phyloP scores from a whole-genome alignment of 1,140 invertebrate genomes.

The Episyrphus balteatus region DNA sequence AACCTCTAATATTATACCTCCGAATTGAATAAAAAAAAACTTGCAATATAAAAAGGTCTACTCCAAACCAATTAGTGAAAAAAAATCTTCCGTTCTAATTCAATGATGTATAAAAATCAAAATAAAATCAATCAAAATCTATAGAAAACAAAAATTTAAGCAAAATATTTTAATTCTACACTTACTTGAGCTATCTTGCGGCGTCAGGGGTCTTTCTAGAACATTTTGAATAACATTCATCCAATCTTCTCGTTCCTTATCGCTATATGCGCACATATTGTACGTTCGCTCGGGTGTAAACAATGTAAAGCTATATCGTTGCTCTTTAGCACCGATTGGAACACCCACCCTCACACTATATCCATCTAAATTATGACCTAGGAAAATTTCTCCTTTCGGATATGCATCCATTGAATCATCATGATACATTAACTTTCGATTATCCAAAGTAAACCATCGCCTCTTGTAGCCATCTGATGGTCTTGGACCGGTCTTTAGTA shows the following conservation, averaged over 20 bases:
- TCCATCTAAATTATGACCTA: constrained; percentile 65
- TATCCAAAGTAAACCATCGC: constrained; percentile 81
- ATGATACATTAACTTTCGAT: constrained; percentile 83
- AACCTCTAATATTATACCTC: too few relatives aligned
- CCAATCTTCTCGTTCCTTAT: constrained; percentile 70
- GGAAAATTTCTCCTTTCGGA: constrained; percentile 83
- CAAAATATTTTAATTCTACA: neutral
- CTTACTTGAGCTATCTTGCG: constrained; percentile 69
- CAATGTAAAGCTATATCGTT: constrained; percentile 74
- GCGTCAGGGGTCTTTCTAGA: constrained; percentile 62
- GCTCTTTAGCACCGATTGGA: constrained; percentile 58
- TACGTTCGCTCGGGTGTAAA: constrained; percentile 72
- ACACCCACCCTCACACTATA: constrained; percentile 54
- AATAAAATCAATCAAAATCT: neutral
- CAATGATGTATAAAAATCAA: too few relatives aligned
- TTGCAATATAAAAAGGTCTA: too few relatives aligned
- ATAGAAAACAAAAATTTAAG: neutral
- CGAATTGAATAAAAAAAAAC: too few relatives aligned
- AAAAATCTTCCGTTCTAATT: too few relatives aligned
- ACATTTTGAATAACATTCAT: constrained; percentile 63
- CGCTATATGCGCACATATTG: constrained; percentile 67
- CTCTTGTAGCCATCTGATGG: constrained; percentile 68
- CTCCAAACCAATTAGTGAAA: too few relatives aligned
- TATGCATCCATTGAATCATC: constrained; percentile 74
- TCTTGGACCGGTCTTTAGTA: constrained; percentile 81